A percentile compares a stretch with the other conserved stretches of the same genome.
Conservation (phyloP, 2,888 invertebrate species). For the Acheta domesticus region DNA sequence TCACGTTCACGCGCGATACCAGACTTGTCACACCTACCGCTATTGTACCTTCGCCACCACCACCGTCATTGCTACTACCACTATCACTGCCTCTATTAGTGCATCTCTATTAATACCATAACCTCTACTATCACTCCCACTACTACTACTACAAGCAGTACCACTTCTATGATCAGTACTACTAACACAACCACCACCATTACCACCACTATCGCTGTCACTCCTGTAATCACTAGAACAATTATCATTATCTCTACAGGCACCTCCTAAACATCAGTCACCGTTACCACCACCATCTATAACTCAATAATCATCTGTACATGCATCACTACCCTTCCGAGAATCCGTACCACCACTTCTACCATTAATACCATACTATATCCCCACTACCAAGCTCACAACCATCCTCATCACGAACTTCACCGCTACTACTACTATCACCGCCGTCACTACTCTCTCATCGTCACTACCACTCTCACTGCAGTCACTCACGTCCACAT, state of each 20-base stretch:
- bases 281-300: slow-evolving; percentile 24
- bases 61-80: neutral
- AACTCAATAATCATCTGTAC: neutral
- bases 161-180: slow-evolving; percentile 23
- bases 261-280: neutral
- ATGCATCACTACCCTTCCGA: neutral
- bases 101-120: neutral
- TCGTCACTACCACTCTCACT: neutral
- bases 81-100: neutral
- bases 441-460: neutral
- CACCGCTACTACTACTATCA: neutral
- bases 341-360: slow-evolving; percentile 1
- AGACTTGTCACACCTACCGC: neutral
- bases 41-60: neutral
- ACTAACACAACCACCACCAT: slow-evolving; percentile 18
- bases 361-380: neutral
- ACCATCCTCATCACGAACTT: neutral
- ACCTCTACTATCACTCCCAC: slow-evolving; percentile 18
- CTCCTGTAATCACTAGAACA: neutral
- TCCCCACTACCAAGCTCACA: neutral
- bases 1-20: too few species aligned
- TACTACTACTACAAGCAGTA: neutral
- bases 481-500: neutral
- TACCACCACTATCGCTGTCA: slow-evolving; percentile 19
- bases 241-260: neutral